Evolutionary conservation across 1,140 invertebrate species (phyloP).

Genomic region (Rhagoletis zephyria): DNA sequence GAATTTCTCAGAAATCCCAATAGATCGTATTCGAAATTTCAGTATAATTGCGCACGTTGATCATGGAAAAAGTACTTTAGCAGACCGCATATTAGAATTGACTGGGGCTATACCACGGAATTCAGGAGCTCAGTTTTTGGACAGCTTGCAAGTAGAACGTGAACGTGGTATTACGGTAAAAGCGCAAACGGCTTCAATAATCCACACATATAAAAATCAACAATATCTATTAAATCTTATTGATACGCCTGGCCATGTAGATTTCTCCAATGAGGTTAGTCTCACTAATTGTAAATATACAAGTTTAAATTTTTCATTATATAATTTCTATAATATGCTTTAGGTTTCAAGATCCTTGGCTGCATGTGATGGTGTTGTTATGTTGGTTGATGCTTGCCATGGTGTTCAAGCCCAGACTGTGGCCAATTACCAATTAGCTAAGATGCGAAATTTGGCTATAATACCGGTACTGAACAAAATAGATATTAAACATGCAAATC

Average conservation of each 20-base stretch:
- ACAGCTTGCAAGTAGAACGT: constrained; percentile 82
- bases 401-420: constrained; percentile 98
- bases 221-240: constrained; percentile 94
- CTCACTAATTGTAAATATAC: no score
- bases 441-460: constrained; percentile 85
- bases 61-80: constrained; percentile 97
- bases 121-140: constrained; percentile 80
- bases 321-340: neutral
- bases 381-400: constrained; percentile 97
- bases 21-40: constrained; percentile 90
- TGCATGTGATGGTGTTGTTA: constrained; percentile 94
- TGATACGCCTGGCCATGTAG: constrained; percentile 98
- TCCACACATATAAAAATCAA: constrained; percentile 80
- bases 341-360: constrained; percentile 86
- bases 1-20: constrained; percentile 72
- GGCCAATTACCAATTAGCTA: constrained; percentile 95
- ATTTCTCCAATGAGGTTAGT: constrained; percentile 95
- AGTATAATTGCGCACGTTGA: constrained; percentile 98
- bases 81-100: constrained; percentile 91
- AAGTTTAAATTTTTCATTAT: neutral
- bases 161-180: constrained; percentile 98
- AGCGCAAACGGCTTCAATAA: constrained; percentile 93
- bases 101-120: constrained; percentile 87
- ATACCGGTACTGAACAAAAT: constrained; percentile 98
- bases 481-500: constrained; percentile 92